phyloP scores from a whole-genome alignment of 2,888 invertebrate genomes.

The Doris montereyensis region DNA sequence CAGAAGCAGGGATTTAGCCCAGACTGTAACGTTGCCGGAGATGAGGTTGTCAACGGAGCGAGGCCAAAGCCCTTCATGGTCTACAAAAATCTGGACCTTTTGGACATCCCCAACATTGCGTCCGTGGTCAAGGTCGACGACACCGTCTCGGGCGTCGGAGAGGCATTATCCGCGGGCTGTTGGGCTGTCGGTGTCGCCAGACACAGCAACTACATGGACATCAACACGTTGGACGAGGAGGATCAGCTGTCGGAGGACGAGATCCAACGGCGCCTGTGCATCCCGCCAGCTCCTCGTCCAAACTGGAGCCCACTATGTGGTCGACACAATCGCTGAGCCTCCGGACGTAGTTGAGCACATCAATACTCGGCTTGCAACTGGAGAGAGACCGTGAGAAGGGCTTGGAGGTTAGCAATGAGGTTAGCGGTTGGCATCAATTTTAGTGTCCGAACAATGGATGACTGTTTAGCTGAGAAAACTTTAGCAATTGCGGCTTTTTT shows the following conservation, averaged over 20 bases:
- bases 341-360: slow-evolving; percentile 71
- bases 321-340: slow-evolving; percentile 70
- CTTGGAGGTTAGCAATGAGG: too few relatives aligned
- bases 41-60: slow-evolving; percentile 70
- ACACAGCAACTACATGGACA: slow-evolving; percentile 73
- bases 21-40: slow-evolving; percentile 70
- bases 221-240: slow-evolving; percentile 66
- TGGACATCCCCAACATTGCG: slow-evolving; percentile 69
- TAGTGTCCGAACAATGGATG: too few relatives aligned
- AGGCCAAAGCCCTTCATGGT: slow-evolving; percentile 73
- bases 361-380: slow-evolving; percentile 64
- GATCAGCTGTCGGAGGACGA: slow-evolving; percentile 57
- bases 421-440: too few relatives aligned
- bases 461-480: too few relatives aligned
- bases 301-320: slow-evolving; percentile 72
- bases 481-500: too few relatives aligned
- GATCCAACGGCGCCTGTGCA: slow-evolving; percentile 53
- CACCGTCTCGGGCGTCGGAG: slow-evolving; percentile 69
- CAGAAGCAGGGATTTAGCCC: slow-evolving; percentile 69
- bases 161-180: slow-evolving; percentile 72
- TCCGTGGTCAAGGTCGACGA: slow-evolving; percentile 72
- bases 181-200: slow-evolving; percentile 72
- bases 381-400: slow-evolving; percentile 68
- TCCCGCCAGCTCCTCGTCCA: slow-evolving; percentile 65
- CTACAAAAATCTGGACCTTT: slow-evolving; percentile 71